These are phyloP conservation scores for Holacanthus passer DNA, from an alignment of 2,113 vertebrate species.

Conservation along the genomic window DNA sequence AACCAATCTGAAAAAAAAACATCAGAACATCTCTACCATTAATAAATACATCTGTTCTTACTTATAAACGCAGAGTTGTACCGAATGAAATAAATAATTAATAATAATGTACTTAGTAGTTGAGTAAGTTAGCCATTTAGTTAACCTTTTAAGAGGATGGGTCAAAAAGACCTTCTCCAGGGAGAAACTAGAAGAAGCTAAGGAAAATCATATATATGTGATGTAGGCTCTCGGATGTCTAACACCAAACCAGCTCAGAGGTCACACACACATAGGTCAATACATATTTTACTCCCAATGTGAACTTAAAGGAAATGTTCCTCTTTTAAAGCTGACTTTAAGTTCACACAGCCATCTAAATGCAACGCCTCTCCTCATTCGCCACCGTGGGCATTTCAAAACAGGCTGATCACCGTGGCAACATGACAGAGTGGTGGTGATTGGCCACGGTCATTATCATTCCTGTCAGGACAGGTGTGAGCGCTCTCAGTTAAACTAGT, in stretches of 20 bases:
- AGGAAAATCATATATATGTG: not conserved
- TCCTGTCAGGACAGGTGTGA: slow-evolving; percentile 81
- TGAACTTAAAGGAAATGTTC: not conserved
- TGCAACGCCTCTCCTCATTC: slow-evolving; percentile 24
- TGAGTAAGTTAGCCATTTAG: no score
- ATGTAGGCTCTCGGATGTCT: not conserved
- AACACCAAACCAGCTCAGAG: not conserved
- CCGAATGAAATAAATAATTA: no score
- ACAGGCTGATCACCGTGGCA: slow-evolving; percentile 63
- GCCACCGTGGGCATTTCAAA: slow-evolving; percentile 55
- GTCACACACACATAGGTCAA: not conserved
- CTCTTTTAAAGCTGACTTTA: not conserved
- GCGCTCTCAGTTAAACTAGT: slow-evolving; percentile 65
- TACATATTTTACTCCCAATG: not conserved
- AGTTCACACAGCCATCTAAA: slow-evolving; percentile 35
- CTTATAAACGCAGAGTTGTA: no score
- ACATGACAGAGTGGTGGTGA: slow-evolving; percentile 43
- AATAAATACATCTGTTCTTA: no score
- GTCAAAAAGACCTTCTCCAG: no score
- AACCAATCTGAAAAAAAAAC: no score
- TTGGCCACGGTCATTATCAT: slow-evolving; percentile 74
- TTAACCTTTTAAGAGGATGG: no score
- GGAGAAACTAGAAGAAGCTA: not conserved
- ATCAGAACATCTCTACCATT: no score
- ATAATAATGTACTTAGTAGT: no score